phyloP scores from a whole-genome alignment of 2,888 invertebrate species.

The Polyommatus icarus region DNA sequence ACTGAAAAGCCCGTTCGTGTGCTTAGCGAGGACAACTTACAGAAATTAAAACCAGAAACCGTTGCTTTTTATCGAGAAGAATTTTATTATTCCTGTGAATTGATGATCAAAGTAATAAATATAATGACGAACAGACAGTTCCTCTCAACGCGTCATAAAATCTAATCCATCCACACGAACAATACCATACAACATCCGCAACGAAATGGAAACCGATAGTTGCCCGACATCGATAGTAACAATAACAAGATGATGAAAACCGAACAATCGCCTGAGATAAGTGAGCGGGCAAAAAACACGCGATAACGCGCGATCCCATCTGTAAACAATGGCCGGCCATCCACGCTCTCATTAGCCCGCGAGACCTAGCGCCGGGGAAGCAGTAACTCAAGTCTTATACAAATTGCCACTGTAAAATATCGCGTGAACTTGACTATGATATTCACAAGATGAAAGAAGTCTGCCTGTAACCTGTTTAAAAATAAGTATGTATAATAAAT shows the following conservation, averaged over 20 bases:
- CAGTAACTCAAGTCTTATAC: not conserved
- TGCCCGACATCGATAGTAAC: constrained; percentile 47
- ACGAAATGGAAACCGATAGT: constrained; percentile 34
- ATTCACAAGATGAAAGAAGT: not conserved
- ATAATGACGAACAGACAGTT: not conserved
- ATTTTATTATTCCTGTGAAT: not conserved
- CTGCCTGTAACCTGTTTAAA: not conserved
- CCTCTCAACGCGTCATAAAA: not conserved
- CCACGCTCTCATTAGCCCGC: constrained; percentile 77
- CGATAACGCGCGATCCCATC: constrained; percentile 71
- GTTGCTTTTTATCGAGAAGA: not conserved
- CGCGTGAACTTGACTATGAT: not conserved
- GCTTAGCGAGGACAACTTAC: too few relatives aligned
- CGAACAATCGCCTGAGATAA: constrained; percentile 72
- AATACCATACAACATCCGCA: constrained; percentile 24
- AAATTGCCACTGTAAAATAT: not conserved
- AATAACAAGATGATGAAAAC: constrained; percentile 65
- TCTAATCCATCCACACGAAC: constrained; percentile 28
- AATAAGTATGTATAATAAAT: not conserved
- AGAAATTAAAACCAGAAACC: not conserved
- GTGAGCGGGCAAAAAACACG: constrained; percentile 70
- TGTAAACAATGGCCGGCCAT: constrained; percentile 74
- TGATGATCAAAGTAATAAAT: not conserved
- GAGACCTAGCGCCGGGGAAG: constrained; percentile 15
- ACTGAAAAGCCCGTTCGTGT: not conserved